phyloP scores from a whole-genome alignment of 2,888 invertebrate species.

The Agapostemon virescens region DNA sequence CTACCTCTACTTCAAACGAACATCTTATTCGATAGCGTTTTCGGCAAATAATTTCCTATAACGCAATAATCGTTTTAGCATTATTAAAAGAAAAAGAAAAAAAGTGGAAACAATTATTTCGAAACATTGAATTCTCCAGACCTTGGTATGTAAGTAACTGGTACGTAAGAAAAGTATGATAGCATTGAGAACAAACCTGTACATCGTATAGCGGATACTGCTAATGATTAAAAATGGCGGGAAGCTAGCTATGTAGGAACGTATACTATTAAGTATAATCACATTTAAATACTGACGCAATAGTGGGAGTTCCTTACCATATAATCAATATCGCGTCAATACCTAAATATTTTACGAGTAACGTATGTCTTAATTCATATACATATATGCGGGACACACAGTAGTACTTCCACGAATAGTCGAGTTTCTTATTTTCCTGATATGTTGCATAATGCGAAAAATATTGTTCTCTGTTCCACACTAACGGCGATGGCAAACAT shows the following conservation, averaged over 20 bases:
- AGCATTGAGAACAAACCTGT: constrained; percentile 68
- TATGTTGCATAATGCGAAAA: constrained; percentile 53
- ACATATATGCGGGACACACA: constrained; percentile 54
- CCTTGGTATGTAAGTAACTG: constrained; percentile 23
- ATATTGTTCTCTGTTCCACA: constrained; percentile 26
- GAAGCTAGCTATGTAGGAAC: constrained; percentile 71
- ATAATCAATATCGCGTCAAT: constrained; percentile 59
- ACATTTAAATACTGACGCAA: constrained; percentile 64
- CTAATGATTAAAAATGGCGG: constrained; percentile 62
- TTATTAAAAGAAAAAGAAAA: background rate
- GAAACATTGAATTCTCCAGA: constrained; percentile 39
- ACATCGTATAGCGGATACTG: constrained; percentile 56
- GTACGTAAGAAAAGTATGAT: constrained; percentile 23
- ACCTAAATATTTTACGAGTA: constrained; percentile 61
- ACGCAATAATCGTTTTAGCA: background rate
- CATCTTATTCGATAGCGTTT: constrained; percentile 7
- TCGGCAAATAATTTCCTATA: background rate
- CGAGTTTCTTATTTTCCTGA: constrained; percentile 38
- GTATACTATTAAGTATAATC: constrained; percentile 66
- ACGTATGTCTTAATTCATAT: constrained; percentile 49
- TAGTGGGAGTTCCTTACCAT: constrained; percentile 49
- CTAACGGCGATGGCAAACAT: background rate
- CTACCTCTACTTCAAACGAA: constrained; percentile 20
- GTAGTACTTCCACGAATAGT: constrained; percentile 43
- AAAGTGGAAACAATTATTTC: constrained; percentile 13